Evolutionary conservation across 1,140 invertebrate genomes (phyloP), one percentile per base, ranked within the genome.

Genomic region (Nephila pilipes): DNA sequence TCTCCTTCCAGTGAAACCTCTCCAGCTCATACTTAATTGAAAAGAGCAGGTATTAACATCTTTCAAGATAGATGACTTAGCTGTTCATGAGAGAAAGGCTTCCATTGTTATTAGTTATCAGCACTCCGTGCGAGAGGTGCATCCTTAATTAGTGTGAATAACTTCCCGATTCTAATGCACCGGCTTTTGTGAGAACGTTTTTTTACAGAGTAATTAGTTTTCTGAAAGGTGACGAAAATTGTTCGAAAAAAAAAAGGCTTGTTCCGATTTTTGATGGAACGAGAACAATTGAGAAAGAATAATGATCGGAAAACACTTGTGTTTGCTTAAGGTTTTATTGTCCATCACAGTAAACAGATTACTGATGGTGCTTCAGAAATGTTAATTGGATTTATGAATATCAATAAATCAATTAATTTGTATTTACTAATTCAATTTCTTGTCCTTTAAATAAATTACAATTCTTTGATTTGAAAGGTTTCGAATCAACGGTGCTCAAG

Each of bases 121-220:
- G 65, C 18, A 75, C 16, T 32, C 0, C 3, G 29, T 16, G 29
- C 29, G 65, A 18, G 29, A 75, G 65, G 25, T 32, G 29, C 65
- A 36, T 75, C 65, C 18, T 36, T 75, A 75, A 75, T 75, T 36
- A 75, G 65, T 18, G 65, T 18, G 65, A 75, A 75, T 75, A 75
- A 32, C 65, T 75, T 32, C 25, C 3, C 25, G 29, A 75, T 10
- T 32, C 8, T 75, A 18, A 75, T 32, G 32, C 18, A 29, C 25
- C 29, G 12, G 16, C 65, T 75, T 18, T 20, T 32, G 25, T 32
- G 65, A 75, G 16, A 14, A 20, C 63, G 29, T 32, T 16, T 29
- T 36, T 75, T 75, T 75, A 75, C 5, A 75, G 65, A 75, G 29
- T 32, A 75, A 75, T 75, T 75, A 75, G 25, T 75, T 32, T 75